Conservation (phyloP, 1,140 invertebrate species). For the Panagrolaimus sp. region DNA sequence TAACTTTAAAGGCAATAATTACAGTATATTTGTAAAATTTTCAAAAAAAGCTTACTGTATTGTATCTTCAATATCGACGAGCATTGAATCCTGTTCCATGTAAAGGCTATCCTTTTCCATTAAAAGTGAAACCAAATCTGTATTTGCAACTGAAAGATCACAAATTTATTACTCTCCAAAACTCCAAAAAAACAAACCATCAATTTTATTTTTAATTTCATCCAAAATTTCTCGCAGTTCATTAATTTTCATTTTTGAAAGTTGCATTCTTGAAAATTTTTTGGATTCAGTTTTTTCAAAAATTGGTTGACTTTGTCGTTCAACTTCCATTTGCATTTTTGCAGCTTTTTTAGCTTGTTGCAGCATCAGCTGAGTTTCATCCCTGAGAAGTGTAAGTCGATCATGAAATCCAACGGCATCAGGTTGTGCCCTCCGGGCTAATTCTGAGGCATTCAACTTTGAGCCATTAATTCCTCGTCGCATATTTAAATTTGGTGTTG, state of each 20-base stretch:
- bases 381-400: background rate
- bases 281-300: background rate
- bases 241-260: background rate
- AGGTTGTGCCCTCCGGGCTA: background rate
- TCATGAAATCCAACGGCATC: conserved; percentile 9
- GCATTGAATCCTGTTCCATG: conserved; percentile 93
- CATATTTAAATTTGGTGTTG: conserved; percentile 23
- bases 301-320: background rate
- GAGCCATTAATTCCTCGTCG: background rate
- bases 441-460: background rate
- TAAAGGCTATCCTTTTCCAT: conserved; percentile 84
- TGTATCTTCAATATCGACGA: conserved; percentile 90
- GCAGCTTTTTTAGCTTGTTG: conserved; percentile 30
- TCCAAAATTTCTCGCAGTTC: conserved; percentile 5
- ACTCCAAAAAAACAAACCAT: conserved; percentile 9
- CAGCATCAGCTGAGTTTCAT: conserved; percentile 20
- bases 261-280: background rate
- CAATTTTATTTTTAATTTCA: conserved; percentile 1
- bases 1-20: no score
- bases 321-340: conserved; percentile 29
- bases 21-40: background rate
- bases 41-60: conserved; percentile 68
- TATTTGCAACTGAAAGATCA: conserved; percentile 69
- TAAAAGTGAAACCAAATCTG: conserved; percentile 76
- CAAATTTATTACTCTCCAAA: background rate